Base-by-base conservation (phyloP, 2,888 invertebrate species). In the Emesis furor region DNA sequence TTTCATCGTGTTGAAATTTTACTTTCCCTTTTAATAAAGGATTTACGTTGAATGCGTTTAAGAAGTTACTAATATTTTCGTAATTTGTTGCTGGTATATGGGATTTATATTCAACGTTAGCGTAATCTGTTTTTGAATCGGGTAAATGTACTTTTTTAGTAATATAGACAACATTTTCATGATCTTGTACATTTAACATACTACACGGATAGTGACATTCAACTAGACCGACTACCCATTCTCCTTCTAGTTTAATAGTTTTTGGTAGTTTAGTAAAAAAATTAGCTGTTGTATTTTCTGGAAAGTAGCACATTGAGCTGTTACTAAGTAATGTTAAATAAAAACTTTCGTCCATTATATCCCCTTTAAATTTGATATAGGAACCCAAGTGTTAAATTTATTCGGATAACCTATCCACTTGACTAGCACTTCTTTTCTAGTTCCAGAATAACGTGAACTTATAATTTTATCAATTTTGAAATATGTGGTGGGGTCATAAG, bases 341-440 rank as follows among this genome's bases (percentile, higher is more conserved):
- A 88, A 89, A 90, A 77, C 82, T 87, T 72, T 88, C 82, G 62
- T 84, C 78, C 7, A 42, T 89, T 85, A 88, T 88, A 81, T 76
- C 79, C 85, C 6, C 78, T 89, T 81, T 75, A 89, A 76, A 37
- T 10, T 55, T 5, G 86, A 84, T 24, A 72, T 75, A 6, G 68
- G 68, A 55, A 89, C 77, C 89, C 88, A 90, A 86, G 82, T 86
- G 59, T 89, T 89, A 84, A 89, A 90, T 82, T 90, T 90, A 80
- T 85, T 68, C 8, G 89, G 89, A 89, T 89, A 89, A 86, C 87
- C 89, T 89, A 82, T 81, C 90, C 90, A 90, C 87, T 90, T 90
- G 30, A 90, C 86, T 32, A 89, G 80, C 75, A 88, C 72, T 82
- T 89, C 72, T 71, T 89, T 90, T 89, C 89, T 90, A 88, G 3